These are phyloP conservation scores for Psittacus erithacus DNA, from an alignment of 2,113 vertebrate genomes.

Conservation along the genomic window DNA sequence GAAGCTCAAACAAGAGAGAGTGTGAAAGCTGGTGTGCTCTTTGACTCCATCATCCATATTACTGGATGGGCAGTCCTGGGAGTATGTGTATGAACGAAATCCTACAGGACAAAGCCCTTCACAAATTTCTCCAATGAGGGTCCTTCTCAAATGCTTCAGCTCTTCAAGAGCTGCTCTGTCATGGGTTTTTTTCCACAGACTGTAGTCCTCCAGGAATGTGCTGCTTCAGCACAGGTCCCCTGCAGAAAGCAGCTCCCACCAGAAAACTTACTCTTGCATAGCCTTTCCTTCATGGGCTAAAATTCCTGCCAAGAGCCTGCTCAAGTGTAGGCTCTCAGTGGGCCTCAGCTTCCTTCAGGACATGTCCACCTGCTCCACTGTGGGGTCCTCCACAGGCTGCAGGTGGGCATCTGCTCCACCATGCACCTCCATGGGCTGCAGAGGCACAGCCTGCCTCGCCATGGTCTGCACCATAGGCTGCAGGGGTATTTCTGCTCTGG, in stretches of 20 bases:
- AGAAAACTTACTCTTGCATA: background rate
- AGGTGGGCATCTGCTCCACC: background rate
- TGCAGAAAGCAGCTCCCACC: background rate
- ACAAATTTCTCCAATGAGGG: fast-evolving
- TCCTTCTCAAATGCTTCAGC: background rate
- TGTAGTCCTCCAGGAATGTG: background rate
- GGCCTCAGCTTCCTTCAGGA: background rate
- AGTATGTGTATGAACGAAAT: background rate
- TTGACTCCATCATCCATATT: background rate
- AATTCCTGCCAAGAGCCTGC: background rate
- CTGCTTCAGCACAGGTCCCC: background rate
- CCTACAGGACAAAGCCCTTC: background rate
- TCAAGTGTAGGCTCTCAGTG: fast-evolving
- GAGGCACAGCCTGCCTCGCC: background rate
- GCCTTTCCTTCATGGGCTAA: fast-evolving
- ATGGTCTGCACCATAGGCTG: background rate
- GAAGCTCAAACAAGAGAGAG: background rate
- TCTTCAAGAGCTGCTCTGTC: background rate
- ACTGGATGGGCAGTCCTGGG: background rate
- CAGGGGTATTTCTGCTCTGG: background rate
- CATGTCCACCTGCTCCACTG: background rate
- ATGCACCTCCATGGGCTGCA: background rate
- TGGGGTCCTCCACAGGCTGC: background rate
- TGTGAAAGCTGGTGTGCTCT: fast-evolving
- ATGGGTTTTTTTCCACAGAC: background rate